Conservation (phyloP, 2,797 vertebrate species). For the Myotis myotis region DNA sequence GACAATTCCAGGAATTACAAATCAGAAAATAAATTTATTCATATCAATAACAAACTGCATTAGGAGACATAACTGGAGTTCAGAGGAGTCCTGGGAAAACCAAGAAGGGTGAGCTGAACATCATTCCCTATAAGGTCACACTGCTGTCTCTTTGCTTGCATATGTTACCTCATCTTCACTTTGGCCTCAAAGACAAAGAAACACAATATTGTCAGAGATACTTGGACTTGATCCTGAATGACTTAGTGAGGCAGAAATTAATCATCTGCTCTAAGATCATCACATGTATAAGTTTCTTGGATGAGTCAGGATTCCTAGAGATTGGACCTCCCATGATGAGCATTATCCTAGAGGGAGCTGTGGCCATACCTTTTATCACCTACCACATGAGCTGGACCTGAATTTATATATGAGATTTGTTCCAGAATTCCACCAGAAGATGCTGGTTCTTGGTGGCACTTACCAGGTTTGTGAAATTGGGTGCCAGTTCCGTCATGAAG, state of each 20-base stretch:
- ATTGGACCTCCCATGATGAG: not conserved
- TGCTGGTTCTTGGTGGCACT: slow-evolving; percentile 96
- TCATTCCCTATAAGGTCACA: no score
- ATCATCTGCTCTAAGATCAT: slow-evolving; percentile 91
- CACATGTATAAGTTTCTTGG: not conserved
- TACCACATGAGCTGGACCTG: no score
- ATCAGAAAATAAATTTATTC: slow-evolving; percentile 62
- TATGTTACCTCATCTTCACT: no score
- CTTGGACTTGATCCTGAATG: slow-evolving; percentile 97
- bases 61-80: no score
- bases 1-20: slow-evolving; percentile 96
- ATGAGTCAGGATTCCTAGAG: not conserved
- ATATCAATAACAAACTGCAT: no score
- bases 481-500: slow-evolving; percentile 97
- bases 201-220: slow-evolving; percentile 96
- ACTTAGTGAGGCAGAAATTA: slow-evolving; percentile 82
- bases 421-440: slow-evolving; percentile 82
- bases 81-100: no score
- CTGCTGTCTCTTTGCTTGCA: no score
- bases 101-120: no score
- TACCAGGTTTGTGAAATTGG: slow-evolving; percentile 97
- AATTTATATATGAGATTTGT: not conserved
- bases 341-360: not conserved
- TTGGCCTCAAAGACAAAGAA: slow-evolving; percentile 98
- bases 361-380: slow-evolving; percentile 65